phyloP scores from a whole-genome alignment of 2,113 vertebrate species.

The Sorex fumeus region DNA sequence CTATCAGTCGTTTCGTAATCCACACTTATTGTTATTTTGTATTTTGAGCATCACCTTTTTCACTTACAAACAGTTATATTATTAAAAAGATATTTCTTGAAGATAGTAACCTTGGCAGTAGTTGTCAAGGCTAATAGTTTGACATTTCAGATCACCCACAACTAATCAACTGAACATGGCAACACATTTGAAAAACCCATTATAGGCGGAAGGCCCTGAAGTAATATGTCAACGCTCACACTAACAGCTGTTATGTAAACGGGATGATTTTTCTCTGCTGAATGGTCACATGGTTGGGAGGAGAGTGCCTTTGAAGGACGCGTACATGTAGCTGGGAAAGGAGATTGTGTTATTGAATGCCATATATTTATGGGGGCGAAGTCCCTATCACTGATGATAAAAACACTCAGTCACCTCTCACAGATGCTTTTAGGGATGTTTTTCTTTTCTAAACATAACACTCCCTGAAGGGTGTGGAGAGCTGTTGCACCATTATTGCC shows the following conservation, averaged over 20 bases:
- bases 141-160: constrained; percentile 89
- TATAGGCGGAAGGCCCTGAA: constrained; percentile 82
- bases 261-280: constrained; percentile 30
- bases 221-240: constrained; percentile 70
- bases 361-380: constrained; percentile 72
- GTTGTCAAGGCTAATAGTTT: constrained; percentile 87
- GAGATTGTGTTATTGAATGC: constrained; percentile 57
- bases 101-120: constrained; percentile 83
- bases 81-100: constrained; percentile 85
- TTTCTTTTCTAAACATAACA: constrained; percentile 14
- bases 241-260: constrained; percentile 81
- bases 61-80: constrained; percentile 84
- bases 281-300: constrained; percentile 52
- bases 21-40: constrained; percentile 84
- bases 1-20: constrained; percentile 77
- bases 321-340: constrained; percentile 2
- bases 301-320: constrained; percentile 75
- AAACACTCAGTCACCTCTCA: constrained; percentile 66
- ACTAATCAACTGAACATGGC: constrained; percentile 87
- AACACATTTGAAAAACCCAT: constrained; percentile 86
- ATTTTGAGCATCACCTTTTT: constrained; percentile 86
- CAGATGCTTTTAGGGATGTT: constrained; percentile 64
- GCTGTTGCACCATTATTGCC: constrained; percentile 57
- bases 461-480: constrained; percentile 68
- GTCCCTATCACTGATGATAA: constrained; percentile 74